Conservation (phyloP, 1,140 invertebrate species). For the Probaryconus sp. region DNA sequence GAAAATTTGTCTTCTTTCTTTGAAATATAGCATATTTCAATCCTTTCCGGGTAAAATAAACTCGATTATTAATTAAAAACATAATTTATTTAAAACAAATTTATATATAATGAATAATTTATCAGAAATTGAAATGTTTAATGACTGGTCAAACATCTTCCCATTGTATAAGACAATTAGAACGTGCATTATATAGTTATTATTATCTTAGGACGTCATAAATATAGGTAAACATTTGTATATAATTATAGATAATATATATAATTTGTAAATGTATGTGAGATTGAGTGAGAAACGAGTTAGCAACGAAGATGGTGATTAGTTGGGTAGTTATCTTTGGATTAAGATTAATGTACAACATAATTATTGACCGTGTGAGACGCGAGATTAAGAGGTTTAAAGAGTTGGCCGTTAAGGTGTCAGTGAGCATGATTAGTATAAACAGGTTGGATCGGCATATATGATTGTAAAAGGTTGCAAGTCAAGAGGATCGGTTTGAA, state of each 20-base stretch:
- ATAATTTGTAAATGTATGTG: constrained; percentile 35
- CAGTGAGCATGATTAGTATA: constrained; percentile 68
- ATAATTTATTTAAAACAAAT: too few species aligned
- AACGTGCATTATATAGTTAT: too few species aligned
- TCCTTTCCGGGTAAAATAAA: too few species aligned
- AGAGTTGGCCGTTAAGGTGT: constrained; percentile 70
- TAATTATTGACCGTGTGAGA: constrained; percentile 26
- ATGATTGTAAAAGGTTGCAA: constrained; percentile 20
- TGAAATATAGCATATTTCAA: too few species aligned
- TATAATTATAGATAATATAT: constrained; percentile 18
- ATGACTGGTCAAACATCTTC: too few species aligned
- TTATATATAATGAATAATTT: too few species aligned
- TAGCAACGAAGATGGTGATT: constrained; percentile 27
- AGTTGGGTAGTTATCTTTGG: constrained; percentile 35
- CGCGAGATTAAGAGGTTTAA: constrained; percentile 47
- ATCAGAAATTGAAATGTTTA: too few species aligned
- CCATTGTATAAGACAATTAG: too few species aligned
- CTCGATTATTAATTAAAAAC: too few species aligned
- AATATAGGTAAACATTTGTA: constrained; percentile 23
- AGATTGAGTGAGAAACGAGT: constrained; percentile 28
- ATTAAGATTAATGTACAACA: constrained; percentile 27
- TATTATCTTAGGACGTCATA: too few species aligned
- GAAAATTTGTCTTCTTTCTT: too few species aligned
- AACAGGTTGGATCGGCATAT: constrained; percentile 19
- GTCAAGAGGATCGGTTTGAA: constrained; percentile 42